Evolutionary conservation across 1,140 invertebrate species (phyloP).

Genomic region (Hyposmocoma kahamanoa): DNA sequence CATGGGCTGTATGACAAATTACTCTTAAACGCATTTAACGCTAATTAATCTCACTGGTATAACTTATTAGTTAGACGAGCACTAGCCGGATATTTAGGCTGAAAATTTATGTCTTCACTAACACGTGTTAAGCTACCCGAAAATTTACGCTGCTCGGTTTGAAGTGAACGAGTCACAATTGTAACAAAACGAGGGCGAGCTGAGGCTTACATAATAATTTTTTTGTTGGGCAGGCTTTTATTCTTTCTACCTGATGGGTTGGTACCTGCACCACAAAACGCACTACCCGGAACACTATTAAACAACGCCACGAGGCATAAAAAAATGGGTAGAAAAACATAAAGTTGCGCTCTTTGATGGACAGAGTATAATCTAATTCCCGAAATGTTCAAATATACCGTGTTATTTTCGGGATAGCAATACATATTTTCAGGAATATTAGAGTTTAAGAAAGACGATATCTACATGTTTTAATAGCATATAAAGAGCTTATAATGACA

Average conservation of each 20-base stretch:
- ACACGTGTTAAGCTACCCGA: background rate
- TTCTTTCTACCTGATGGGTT: slow-evolving; percentile 44
- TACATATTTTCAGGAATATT: too few relatives aligned
- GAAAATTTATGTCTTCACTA: slow-evolving; percentile 1
- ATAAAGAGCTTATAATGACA: too few relatives aligned
- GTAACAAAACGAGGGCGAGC: slow-evolving; percentile 6
- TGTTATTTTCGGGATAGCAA: slow-evolving; percentile 1
- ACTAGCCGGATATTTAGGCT: background rate
- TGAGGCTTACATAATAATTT: slow-evolving; percentile 22
- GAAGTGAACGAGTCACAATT: background rate
- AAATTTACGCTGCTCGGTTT: background rate
- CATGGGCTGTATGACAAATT: too few relatives aligned
- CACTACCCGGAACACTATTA: slow-evolving; percentile 54
- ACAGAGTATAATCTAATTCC: slow-evolving; percentile 32
- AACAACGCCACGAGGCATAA: slow-evolving; percentile 39
- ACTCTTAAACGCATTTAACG: slow-evolving; percentile 13
- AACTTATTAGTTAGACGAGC: background rate
- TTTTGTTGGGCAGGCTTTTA: slow-evolving; percentile 22
- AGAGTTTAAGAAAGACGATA: too few relatives aligned
- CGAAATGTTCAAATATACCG: background rate
- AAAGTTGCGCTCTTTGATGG: slow-evolving; percentile 22
- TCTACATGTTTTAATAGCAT: too few relatives aligned
- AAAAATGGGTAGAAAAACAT: slow-evolving; percentile 37
- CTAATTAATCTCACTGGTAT: slow-evolving; percentile 13
- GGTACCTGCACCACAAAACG: slow-evolving; percentile 42